Percentiles rank a stretch among this genome's conserved stretches.
phyloP scores from a whole-genome alignment of 2,113 vertebrate species.

The Podarcis raffonei region DNA sequence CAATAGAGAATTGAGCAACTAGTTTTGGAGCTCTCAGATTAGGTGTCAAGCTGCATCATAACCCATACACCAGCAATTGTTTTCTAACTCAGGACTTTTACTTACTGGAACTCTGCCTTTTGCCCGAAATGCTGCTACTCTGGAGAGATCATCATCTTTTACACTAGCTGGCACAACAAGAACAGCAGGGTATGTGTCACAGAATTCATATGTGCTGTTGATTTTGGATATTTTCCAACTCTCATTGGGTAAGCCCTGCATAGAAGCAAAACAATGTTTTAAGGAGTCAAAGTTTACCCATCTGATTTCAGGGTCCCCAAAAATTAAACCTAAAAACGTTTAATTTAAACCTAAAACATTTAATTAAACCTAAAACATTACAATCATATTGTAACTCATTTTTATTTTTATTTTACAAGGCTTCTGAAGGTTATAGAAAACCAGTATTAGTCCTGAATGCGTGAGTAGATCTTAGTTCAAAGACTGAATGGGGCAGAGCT shows the following conservation, averaged over 20 bases:
- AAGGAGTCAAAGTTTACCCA: neutral
- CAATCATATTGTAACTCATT: neutral
- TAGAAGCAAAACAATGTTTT: conserved; percentile 38
- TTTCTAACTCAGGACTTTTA: conserved; percentile 32
- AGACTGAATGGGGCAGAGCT: neutral
- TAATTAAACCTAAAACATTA: rapidly evolving
- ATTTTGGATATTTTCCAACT: conserved; percentile 96
- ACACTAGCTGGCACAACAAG: conserved; percentile 92
- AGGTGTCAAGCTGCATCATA: neutral
- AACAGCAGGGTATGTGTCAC: conserved; percentile 92
- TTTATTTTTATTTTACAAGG: neutral
- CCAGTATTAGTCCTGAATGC: neutral
- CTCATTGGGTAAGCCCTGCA: conserved; percentile 94
- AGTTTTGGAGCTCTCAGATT: neutral
- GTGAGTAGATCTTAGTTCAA: neutral
- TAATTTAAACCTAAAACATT: neutral
- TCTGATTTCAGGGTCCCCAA: neutral
- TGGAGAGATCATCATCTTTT: conserved; percentile 88
- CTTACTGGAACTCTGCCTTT: conserved; percentile 94
- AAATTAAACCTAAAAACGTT: rapidly evolving
- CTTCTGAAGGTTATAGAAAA: neutral
- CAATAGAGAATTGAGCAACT: neutral
- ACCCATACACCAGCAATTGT: neutral
- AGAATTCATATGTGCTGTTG: conserved; percentile 91
- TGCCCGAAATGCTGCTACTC: conserved; percentile 89